phyloP scores from a whole-genome alignment of 2,888 invertebrate genomes.

The Metellina segmentata region DNA sequence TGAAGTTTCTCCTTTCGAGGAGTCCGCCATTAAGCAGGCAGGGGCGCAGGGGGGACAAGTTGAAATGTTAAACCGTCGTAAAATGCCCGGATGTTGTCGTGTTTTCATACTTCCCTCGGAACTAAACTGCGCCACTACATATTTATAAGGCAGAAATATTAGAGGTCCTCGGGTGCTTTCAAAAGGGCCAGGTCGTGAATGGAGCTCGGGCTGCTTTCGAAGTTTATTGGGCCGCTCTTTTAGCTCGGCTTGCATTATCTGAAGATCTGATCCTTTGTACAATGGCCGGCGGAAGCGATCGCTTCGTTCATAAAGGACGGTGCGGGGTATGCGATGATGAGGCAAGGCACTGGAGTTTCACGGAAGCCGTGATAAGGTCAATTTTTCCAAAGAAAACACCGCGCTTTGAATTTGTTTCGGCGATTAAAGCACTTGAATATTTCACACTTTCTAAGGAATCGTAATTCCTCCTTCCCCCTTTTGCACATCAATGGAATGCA shows the following conservation, averaged over 20 bases:
- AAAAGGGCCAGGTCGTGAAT: conserved; percentile 29
- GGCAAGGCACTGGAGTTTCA: neutral
- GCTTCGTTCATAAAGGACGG: conserved; percentile 19
- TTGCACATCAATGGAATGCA: neutral
- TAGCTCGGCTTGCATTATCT: conserved; percentile 8
- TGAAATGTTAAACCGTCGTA: conserved; percentile 29
- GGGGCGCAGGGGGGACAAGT: neutral
- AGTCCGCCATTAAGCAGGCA: conserved; percentile 14
- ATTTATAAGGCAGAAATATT: conserved; percentile 68
- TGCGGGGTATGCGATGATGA: neutral
- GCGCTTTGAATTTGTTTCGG: conserved; percentile 4
- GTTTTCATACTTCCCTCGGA: conserved; percentile 25
- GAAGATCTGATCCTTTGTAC: conserved; percentile 9
- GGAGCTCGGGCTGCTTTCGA: conserved; percentile 7
- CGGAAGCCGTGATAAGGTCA: neutral
- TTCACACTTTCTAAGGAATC: neutral
- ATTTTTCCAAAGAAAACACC: conserved; percentile 3
- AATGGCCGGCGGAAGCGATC: neutral
- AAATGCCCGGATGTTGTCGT: conserved; percentile 24
- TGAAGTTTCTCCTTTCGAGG: neutral
- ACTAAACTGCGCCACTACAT: conserved; percentile 42
- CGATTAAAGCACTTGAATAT: neutral
- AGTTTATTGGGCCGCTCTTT: neutral
- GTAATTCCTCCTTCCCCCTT: neutral
- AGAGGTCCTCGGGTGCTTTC: conserved; percentile 12